Evolutionary conservation across 1,140 invertebrate species (phyloP).

Genomic region (Wasmannia auropunctata): DNA sequence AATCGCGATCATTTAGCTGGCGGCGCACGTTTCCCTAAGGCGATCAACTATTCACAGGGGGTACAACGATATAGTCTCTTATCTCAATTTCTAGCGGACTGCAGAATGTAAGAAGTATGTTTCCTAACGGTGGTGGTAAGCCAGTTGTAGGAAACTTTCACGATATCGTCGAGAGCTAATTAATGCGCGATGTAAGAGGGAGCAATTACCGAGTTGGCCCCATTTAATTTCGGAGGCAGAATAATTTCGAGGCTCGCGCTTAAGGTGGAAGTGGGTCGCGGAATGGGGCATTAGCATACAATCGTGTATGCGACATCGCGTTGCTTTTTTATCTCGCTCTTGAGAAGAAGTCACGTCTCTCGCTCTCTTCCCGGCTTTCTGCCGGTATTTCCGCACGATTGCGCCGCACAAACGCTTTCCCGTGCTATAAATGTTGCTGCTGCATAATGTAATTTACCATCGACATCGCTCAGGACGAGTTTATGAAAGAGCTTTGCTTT

Average conservation of each 20-base stretch:
- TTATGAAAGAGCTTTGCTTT: slow-evolving; percentile 49
- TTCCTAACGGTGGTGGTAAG: slow-evolving; percentile 44
- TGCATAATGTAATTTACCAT: slow-evolving; percentile 56
- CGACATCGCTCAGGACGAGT: slow-evolving; percentile 17
- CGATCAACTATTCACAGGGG: slow-evolving; percentile 26
- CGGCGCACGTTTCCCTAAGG: neutral
- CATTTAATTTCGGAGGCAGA: slow-evolving; percentile 70
- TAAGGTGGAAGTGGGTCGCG: slow-evolving; percentile 61
- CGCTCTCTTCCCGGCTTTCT: slow-evolving; percentile 17
- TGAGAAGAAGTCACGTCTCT: slow-evolving; percentile 25
- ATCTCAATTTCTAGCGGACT: slow-evolving; percentile 44
- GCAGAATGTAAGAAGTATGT: slow-evolving; percentile 68
- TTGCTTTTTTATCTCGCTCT: slow-evolving; percentile 47
- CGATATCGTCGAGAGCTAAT: slow-evolving; percentile 74
- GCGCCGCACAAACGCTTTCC: neutral
- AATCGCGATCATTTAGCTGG: slow-evolving; percentile 17
- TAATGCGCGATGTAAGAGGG: slow-evolving; percentile 73
- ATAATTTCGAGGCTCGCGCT: slow-evolving; percentile 52
- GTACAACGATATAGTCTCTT: slow-evolving; percentile 12
- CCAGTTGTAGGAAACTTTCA: slow-evolving; percentile 70
- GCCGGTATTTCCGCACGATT: slow-evolving; percentile 35
- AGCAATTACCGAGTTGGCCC: slow-evolving; percentile 66
- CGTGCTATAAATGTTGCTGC: slow-evolving; percentile 6
- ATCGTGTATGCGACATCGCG: slow-evolving; percentile 20
- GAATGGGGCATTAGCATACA: slow-evolving; percentile 66